Evolutionary conservation across 37 sponge, comb jelly and placozoan species (phyloP).

Genomic region (Amphimedon queenslandica): DNA sequence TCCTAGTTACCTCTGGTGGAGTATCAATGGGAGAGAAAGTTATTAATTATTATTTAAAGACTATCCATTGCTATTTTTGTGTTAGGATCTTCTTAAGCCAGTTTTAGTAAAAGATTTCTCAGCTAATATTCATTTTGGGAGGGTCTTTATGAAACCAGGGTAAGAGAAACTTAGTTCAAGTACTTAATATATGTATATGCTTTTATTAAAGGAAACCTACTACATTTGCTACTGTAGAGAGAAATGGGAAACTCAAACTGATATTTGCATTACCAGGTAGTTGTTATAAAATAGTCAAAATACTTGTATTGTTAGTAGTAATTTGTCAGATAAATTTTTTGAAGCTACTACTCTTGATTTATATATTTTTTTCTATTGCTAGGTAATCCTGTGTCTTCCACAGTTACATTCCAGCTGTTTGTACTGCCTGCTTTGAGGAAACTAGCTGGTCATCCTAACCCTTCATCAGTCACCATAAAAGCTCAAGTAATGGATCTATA

Average conservation of each 20-base stretch:
- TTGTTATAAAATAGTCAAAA: background rate
- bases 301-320: background rate
- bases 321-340: slow-evolving; percentile 11
- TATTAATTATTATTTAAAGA: background rate
- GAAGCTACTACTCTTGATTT: background rate
- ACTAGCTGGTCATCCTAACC: slow-evolving; percentile 59
- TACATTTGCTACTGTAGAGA: slow-evolving; percentile 84
- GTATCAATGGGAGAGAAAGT: slow-evolving; percentile 99
- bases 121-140: slow-evolving; percentile 88
- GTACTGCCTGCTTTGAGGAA: slow-evolving; percentile 82
- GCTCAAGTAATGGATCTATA: slow-evolving; percentile 19
- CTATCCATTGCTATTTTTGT: background rate
- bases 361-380: background rate
- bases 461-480: slow-evolving; percentile 16
- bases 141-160: slow-evolving; percentile 98
- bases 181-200: background rate
- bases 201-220: slow-evolving; percentile 85
- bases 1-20: slow-evolving; percentile 91
- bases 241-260: slow-evolving; percentile 56
- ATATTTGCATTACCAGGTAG: slow-evolving; percentile 94
- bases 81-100: slow-evolving; percentile 83
- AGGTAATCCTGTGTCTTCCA: slow-evolving; percentile 97
- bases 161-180: slow-evolving; percentile 10
- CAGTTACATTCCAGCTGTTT: slow-evolving; percentile 91
- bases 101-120: slow-evolving; percentile 68